phyloP scores from a whole-genome alignment of 2,888 invertebrate species.

The Cephalotes varians region DNA sequence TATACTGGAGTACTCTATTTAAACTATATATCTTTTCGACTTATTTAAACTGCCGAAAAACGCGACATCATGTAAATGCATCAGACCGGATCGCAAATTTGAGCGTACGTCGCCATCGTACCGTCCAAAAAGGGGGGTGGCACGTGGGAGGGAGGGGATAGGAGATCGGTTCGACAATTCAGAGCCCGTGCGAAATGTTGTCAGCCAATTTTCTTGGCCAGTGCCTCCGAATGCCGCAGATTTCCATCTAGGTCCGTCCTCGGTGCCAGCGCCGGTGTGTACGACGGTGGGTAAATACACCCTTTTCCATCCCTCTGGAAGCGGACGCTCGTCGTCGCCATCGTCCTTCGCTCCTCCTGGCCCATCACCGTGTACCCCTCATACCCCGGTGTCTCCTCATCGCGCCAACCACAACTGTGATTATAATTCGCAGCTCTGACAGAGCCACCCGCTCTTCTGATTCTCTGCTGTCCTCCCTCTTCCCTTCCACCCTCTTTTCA shows the following conservation, averaged over 20 bases:
- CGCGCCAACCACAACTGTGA: conserved; percentile 85
- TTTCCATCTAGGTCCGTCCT: conserved; percentile 84
- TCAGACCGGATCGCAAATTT: conserved; percentile 64
- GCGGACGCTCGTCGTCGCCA: conserved; percentile 70
- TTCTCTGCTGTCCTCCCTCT: conserved; percentile 55
- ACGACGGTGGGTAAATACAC: conserved; percentile 76
- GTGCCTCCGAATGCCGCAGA: conserved; percentile 85
- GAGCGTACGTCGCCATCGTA: conserved; percentile 48
- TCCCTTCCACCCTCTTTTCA: conserved; percentile 34
- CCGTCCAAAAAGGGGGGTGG: conserved; percentile 35
- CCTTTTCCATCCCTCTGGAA: conserved; percentile 79
- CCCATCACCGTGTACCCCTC: conserved; percentile 46
- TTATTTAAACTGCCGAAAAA: conserved; percentile 32
- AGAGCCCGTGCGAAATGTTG: conserved; percentile 83
- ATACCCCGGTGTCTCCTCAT: conserved; percentile 57
- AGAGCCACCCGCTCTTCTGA: conserved; percentile 67
- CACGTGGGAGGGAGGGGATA: conserved; percentile 34
- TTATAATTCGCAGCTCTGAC: conserved; percentile 84
- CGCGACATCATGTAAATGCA: conserved; percentile 23
- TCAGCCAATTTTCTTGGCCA: conserved; percentile 86
- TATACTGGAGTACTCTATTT: not conserved
- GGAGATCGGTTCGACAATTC: conserved; percentile 77
- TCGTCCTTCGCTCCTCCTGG: conserved; percentile 52
- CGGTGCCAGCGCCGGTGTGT: conserved; percentile 71
- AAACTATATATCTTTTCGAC: conserved; percentile 5